phyloP scores from a whole-genome alignment of 2,888 invertebrate species.

The Latrodectus elegans region DNA sequence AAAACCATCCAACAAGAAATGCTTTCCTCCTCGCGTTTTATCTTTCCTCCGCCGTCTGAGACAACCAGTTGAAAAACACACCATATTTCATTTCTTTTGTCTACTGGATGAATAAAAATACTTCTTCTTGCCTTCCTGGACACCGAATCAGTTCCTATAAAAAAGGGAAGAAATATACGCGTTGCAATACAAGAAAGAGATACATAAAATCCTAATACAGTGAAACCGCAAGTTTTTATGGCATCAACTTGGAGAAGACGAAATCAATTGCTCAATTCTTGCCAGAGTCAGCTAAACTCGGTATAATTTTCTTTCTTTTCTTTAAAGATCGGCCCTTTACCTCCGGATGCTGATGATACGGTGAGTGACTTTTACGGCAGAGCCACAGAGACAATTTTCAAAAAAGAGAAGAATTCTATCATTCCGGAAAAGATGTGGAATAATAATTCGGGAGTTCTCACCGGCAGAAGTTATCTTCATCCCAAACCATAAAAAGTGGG shows the following conservation, averaged over 20 bases:
- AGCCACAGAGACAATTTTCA: neutral
- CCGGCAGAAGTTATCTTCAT: neutral
- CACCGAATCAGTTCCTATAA: constrained; percentile 38
- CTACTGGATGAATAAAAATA: constrained; percentile 24
- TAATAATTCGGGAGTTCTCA: neutral
- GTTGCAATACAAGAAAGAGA: constrained; percentile 15
- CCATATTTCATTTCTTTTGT: constrained; percentile 39
- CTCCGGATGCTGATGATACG: neutral
- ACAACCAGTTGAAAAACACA: neutral
- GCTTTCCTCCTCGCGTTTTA: too few species aligned
- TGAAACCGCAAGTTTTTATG: constrained; percentile 43
- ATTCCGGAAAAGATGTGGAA: neutral
- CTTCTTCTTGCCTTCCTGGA: neutral
- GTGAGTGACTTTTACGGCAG: constrained; percentile 43
- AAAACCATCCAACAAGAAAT: too few species aligned
- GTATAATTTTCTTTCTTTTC: constrained; percentile 22
- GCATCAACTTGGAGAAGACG: constrained; percentile 4
- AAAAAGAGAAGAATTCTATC: constrained; percentile 4
- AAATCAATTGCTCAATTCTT: constrained; percentile 55
- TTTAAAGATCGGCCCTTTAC: constrained; percentile 25
- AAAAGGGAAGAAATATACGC: constrained; percentile 13
- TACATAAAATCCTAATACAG: constrained; percentile 43
- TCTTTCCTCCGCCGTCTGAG: too few species aligned
- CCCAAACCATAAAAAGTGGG: constrained; percentile 2
- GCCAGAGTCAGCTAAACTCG: constrained; percentile 39